Conservation (phyloP, 2,888 invertebrate genomes). For the Gryllus longicercus region DNA sequence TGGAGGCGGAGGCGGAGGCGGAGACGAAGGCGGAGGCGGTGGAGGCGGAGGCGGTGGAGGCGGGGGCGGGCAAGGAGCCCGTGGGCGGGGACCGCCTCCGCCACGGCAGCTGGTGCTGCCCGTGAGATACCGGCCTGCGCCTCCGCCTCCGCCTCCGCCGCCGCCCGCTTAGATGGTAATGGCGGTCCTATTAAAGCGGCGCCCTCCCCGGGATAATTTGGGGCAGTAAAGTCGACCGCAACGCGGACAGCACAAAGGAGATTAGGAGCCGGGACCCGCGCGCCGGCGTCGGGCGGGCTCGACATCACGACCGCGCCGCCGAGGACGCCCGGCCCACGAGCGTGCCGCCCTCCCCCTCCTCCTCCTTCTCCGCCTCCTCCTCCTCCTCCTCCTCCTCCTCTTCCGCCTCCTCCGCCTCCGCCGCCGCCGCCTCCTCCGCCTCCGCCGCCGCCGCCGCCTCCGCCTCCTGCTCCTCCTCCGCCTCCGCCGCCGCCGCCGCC, state of each 20-base stretch:
- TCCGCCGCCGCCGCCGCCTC: background rate
- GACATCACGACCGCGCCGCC: background rate
- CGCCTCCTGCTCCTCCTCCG: background rate
- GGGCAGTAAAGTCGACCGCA: constrained; percentile 1
- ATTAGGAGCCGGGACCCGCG: background rate
- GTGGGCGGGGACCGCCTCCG: background rate
- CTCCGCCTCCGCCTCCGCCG: background rate
- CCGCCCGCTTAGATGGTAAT: constrained; percentile 1
- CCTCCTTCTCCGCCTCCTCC: background rate
- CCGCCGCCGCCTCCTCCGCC: background rate
- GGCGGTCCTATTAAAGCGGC: background rate
- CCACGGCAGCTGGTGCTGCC: background rate
- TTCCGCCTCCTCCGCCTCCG: background rate
- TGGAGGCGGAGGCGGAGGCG: too few species aligned
- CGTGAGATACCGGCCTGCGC: background rate
- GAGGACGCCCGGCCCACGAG: background rate
- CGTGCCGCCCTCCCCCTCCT: too few species aligned
- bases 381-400: background rate
- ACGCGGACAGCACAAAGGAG: constrained; percentile 17
- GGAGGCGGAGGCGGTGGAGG: too few species aligned
- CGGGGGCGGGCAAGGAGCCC: too few species aligned
- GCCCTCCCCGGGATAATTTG: constrained; percentile 17
- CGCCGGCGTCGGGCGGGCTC: background rate
- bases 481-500: too few species aligned
- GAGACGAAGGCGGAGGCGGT: too few species aligned